phyloP scores from a whole-genome alignment of 2,888 invertebrate genomes.

The Notocelia uddmanniana region DNA sequence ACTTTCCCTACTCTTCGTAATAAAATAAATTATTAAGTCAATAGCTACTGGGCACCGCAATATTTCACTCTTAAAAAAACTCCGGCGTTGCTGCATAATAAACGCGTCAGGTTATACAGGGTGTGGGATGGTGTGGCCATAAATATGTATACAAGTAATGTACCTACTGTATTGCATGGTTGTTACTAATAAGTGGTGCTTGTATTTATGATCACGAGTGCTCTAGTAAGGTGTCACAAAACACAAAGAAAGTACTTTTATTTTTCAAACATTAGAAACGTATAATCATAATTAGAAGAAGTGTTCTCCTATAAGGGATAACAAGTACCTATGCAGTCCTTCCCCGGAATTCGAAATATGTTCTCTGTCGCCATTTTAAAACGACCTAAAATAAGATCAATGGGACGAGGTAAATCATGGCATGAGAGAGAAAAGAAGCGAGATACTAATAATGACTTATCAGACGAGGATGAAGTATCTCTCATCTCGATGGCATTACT shows the following conservation, averaged over 20 bases:
- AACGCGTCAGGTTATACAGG: conserved; percentile 2
- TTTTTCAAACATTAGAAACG: no score
- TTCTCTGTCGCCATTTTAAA: neutral
- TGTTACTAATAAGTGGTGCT: neutral
- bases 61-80: conserved; percentile 4
- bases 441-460: no score
- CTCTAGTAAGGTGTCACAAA: neutral
- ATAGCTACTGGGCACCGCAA: conserved; percentile 1
- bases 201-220: neutral
- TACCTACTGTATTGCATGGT: neutral
- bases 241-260: no score
- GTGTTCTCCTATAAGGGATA: no score
- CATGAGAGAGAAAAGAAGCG: no score
- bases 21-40: conserved; percentile 21
- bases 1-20: conserved; percentile 12
- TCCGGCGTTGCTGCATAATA: conserved; percentile 21
- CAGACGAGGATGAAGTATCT: no score
- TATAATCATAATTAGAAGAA: no score
- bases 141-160: neutral
- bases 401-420: no score
- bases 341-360: neutral
- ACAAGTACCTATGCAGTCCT: no score
- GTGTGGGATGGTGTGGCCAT: neutral
- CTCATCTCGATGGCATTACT: neutral
- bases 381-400: neutral